A percentile compares a stretch with the other conserved stretches of the same genome.
These are phyloP conservation scores for Todus mexicanus DNA, from an alignment of 2,797 vertebrate genomes.

Conservation along the genomic window DNA sequence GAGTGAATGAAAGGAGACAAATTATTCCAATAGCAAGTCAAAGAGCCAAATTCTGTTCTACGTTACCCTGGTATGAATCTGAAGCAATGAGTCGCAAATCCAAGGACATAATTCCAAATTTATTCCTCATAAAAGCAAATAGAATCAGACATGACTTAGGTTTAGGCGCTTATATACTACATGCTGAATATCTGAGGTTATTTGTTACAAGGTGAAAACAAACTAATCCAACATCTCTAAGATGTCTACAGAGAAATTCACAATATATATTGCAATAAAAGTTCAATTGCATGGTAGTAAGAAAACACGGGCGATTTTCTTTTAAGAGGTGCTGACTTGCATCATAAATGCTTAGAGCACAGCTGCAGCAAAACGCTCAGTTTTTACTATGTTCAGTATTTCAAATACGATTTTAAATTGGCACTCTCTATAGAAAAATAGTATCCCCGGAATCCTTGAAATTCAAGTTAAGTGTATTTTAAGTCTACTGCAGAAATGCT, in stretches of 20 bases:
- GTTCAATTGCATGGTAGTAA: not conserved
- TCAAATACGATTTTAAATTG: constrained; percentile 27
- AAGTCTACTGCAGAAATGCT: not conserved
- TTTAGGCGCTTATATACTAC: constrained; percentile 27
- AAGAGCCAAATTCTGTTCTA: not conserved
- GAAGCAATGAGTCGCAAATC: not conserved
- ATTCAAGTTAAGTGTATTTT: constrained; percentile 9
- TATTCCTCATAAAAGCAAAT: not conserved
- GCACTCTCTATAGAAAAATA: not conserved
- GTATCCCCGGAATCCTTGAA: not conserved
- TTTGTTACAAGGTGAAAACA: not conserved
- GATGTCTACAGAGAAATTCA: not conserved
- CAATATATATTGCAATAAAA: not conserved
- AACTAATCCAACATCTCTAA: not conserved
- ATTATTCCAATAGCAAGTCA: not conserved
- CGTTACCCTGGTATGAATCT: not conserved
- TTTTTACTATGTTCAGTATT: not conserved
- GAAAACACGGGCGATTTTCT: not conserved
- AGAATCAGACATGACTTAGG: not conserved
- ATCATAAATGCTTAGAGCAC: not conserved
- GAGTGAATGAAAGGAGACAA: not conserved
- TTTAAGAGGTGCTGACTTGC: not conserved
- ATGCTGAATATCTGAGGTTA: not conserved
- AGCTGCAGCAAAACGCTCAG: not conserved
- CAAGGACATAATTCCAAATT: not conserved